Base-by-base conservation (phyloP, 2,797 vertebrate species). In the Scarus forsteni region DNA sequence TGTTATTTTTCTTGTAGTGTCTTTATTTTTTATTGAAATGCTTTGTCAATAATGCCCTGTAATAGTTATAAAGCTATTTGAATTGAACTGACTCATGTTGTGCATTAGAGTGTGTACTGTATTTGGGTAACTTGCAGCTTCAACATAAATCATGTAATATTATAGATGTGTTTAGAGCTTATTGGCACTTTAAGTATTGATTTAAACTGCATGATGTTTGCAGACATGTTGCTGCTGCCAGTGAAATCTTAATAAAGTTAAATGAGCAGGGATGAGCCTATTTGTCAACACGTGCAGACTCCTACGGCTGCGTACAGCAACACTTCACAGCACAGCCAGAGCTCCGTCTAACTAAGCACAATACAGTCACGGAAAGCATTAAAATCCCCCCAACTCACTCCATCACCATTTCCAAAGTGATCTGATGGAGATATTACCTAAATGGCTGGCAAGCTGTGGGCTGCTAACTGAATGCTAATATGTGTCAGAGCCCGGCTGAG, bases 401-500 rank as follows among this genome's bases (percentile, higher is more conserved):
- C 84, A 93, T 94, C 93, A 93, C 91, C 90, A 90, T 93, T 94
- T 93, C 94, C 88, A 93, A 91, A 93, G 90, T 91, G 87, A 94
- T 94, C 89, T 88, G 89, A 94, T 94, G 87, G 93, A 95, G 93
- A 94, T 92, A 95, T 95, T 94, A 94, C 90, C 92, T 92, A 94
- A 94, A 95, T 93, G 92, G 92, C 91, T 94, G 90, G 91, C 93
- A 95, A 93, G 92, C 93, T 93, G 93, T 88, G 91, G 86, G 90
- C 93, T 90, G 88, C 94, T 94, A 93, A 93, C 92, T 88, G 93
- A 93, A 95, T 94, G 93, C 93, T 95, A 95, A 94, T 94, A 91
- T 92, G 92, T 94, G 93, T 95, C 94, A 94, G 93, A 89, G 91
- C 84, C 86, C 60, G 89, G 85, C 73, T 70, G 75, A 91, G 93